Evolutionary conservation across 1,140 invertebrate genomes (phyloP).

Genomic region (Nasonia giraulti): DNA sequence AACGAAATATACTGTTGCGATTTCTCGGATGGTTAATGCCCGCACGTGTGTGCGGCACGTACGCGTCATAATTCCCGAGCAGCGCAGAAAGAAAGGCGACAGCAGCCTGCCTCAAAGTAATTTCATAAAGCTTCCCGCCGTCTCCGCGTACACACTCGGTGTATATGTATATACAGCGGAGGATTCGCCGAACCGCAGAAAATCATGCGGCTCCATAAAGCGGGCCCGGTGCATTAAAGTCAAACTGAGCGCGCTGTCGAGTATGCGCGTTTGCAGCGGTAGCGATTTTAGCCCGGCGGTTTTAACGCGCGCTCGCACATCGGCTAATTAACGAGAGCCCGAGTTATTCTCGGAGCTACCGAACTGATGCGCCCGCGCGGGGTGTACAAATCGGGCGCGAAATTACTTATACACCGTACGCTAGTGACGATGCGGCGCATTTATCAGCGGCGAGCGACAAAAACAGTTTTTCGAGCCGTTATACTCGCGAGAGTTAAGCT

Average conservation of each 20-base stretch:
- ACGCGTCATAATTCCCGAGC: slow-evolving; percentile 33
- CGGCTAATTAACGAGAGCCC: slow-evolving; percentile 46
- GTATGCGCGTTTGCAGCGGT: slow-evolving; percentile 10
- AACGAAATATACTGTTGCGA: slow-evolving; percentile 44
- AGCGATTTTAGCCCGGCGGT: slow-evolving; percentile 15
- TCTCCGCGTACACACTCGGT: not conserved
- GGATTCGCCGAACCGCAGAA: slow-evolving; percentile 12
- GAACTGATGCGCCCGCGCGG: not conserved
- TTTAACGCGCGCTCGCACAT: slow-evolving; percentile 33
- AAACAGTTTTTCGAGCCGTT: not conserved
- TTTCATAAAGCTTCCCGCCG: slow-evolving; percentile 7
- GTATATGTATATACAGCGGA: not conserved
- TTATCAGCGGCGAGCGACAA: not conserved
- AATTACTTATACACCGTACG: slow-evolving; percentile 31
- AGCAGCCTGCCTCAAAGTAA: slow-evolving; percentile 31
- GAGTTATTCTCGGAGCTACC: slow-evolving; percentile 37
- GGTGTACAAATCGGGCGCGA: slow-evolving; percentile 42
- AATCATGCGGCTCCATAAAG: slow-evolving; percentile 26
- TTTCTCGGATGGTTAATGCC: slow-evolving; percentile 49
- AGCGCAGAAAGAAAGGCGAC: slow-evolving; percentile 18
- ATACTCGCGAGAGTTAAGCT: not conserved
- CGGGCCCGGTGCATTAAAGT: slow-evolving; percentile 22
- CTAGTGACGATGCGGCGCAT: not conserved
- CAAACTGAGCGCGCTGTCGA: slow-evolving; percentile 28
- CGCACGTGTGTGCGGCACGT: slow-evolving; percentile 15